Evolutionary conservation across 1,140 invertebrate genomes (phyloP).

Genomic region (Ceratina australensis): DNA sequence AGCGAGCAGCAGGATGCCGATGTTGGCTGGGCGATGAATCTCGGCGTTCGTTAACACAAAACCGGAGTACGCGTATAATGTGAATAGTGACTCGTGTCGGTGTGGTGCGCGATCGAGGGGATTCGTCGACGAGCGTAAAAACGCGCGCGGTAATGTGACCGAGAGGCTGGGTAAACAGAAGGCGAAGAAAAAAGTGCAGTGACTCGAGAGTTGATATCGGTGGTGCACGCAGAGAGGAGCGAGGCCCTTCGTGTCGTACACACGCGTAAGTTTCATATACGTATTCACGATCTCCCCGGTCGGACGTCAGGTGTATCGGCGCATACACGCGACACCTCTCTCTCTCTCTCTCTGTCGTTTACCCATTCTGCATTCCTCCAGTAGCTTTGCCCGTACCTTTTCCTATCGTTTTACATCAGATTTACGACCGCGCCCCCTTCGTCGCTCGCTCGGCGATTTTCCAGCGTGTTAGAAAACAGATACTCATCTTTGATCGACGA

Average conservation of each 20-base stretch:
- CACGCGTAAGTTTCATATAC: conserved; percentile 24
- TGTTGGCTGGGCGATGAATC: conserved; percentile 22
- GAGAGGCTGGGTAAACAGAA: conserved; percentile 1
- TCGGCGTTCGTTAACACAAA: conserved; percentile 1
- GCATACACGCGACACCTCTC: conserved; percentile 18
- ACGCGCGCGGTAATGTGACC: conserved; percentile 25
- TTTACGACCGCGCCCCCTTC: conserved; percentile 47
- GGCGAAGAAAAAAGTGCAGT: conserved; percentile 39
- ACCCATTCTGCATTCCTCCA: conserved; percentile 39
- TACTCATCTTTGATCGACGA: no score
- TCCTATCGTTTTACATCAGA: conserved; percentile 27
- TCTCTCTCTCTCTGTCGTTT: background rate
- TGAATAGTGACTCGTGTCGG: conserved; percentile 25
- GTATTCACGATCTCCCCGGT: no score
- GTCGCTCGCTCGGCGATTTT: conserved; percentile 2
- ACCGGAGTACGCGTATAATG: conserved; percentile 1
- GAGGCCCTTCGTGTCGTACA: conserved; percentile 32
- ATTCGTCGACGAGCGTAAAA: conserved; percentile 5
- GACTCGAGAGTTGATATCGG: conserved; percentile 41
- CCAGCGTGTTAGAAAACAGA: conserved; percentile 10
- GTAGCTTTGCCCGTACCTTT: conserved; percentile 29
- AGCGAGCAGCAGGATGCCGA: conserved; percentile 12
- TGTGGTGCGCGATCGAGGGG: conserved; percentile 30
- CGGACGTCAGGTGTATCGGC: background rate
- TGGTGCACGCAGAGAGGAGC: conserved; percentile 29